Conservation (phyloP, 2,113 vertebrate genomes). For the Bettongia penicillata region DNA sequence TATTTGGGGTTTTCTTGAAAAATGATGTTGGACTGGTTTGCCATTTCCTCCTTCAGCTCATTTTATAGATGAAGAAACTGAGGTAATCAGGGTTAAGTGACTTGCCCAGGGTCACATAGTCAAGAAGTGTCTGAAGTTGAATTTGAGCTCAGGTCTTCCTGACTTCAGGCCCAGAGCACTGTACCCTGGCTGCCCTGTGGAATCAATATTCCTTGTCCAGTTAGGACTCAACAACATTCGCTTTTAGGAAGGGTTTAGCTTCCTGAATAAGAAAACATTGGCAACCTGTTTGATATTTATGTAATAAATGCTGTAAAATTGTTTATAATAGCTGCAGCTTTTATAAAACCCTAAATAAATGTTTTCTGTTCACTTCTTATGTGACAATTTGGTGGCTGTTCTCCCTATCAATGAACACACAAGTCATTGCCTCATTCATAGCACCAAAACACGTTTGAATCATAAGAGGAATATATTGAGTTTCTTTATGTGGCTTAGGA, state of each 20-base stretch:
- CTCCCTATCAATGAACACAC: slow-evolving; percentile 43
- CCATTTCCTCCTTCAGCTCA: neutral
- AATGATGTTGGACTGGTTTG: neutral
- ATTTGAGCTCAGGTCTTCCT: neutral
- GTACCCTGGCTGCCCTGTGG: neutral
- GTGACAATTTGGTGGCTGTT: neutral
- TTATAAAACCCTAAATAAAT: neutral
- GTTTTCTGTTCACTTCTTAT: neutral
- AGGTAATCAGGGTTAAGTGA: neutral
- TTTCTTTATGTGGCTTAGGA: slow-evolving; percentile 64
- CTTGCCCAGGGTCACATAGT: neutral
- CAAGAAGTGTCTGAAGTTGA: neutral
- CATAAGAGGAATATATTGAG: slow-evolving; percentile 19
- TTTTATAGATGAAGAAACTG: neutral
- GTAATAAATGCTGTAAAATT: neutral
- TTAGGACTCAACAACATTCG: neutral
- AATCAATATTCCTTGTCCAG: neutral
- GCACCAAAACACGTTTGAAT: slow-evolving; percentile 30
- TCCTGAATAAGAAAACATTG: neutral
- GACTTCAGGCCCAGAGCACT: neutral
- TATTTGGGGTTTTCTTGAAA: neutral
- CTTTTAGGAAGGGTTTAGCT: neutral
- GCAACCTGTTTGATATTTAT: neutral
- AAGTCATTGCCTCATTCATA: slow-evolving; percentile 18
- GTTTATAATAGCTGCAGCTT: neutral